A percentile compares a stretch with the other conserved stretches of the same genome.
Conservation (phyloP, 2,113 vertebrate genomes). For the Atlantisia rogersi region DNA sequence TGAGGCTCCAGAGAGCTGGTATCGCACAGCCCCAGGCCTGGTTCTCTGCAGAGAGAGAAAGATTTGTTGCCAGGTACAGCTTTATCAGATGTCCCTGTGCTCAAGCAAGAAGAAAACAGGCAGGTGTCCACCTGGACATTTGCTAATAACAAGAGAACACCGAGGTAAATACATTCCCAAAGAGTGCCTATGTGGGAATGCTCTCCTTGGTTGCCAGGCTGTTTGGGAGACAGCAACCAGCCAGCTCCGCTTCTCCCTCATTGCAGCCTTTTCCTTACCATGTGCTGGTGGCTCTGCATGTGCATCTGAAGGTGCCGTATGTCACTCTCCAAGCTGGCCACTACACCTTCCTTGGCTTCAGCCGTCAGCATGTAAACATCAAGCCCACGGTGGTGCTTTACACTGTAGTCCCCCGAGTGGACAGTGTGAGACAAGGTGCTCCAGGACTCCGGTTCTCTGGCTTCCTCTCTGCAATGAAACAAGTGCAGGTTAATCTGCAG, state of each 20-base stretch:
- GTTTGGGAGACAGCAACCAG: neutral
- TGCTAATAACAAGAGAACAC: neutral
- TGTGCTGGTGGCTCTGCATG: slow-evolving; percentile 70
- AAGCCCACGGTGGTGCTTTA: slow-evolving; percentile 82
- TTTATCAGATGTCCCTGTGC: neutral
- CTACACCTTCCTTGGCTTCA: slow-evolving; percentile 54
- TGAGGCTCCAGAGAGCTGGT: neutral
- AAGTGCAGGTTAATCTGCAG: neutral
- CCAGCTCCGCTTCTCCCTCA: neutral
- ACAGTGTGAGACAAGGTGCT: slow-evolving; percentile 72
- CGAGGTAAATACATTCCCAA: neutral
- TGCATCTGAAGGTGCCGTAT: slow-evolving; percentile 78
- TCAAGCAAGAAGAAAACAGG: neutral
- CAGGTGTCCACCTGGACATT: neutral
- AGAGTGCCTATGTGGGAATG: rapidly evolving
- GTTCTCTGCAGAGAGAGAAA: neutral
- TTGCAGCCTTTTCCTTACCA: slow-evolving; percentile 61
- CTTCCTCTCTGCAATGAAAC: slow-evolving; percentile 74
- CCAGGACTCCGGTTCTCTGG: slow-evolving; percentile 68
- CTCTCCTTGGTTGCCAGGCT: neutral
- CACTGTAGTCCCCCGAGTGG: slow-evolving; percentile 74
- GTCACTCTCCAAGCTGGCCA: slow-evolving; percentile 71
- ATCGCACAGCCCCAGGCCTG: neutral
- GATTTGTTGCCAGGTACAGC: neutral
- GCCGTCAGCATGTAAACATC: slow-evolving; percentile 86